Evolutionary conservation across 2,888 invertebrate genomes (phyloP), one percentile per base, ranked within the genome.

Genomic region (Apodemia zela): DNA sequence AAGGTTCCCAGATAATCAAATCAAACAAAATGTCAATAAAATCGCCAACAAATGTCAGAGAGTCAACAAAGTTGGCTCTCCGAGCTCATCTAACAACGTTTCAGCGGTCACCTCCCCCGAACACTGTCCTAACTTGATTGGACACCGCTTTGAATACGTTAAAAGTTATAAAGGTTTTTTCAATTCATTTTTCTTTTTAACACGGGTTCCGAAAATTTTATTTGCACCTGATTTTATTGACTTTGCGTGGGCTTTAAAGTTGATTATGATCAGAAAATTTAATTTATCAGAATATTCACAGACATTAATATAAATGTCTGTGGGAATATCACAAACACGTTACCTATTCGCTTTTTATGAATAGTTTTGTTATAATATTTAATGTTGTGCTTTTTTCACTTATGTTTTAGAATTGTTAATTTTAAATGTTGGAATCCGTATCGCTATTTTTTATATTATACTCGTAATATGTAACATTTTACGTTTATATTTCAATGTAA

Each of bases 81-180:
- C 15, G 42, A 15, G 15, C 42, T 42, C 42, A 42, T 42, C 42
- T 42, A 42, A 54, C 18, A 54, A 15, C 54, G 54, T 54, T 54
- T 13, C 25, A 18, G 54, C 13, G 54, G 54, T 54, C 54, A 54
- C 49, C 45, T 17, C 13, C 18, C 54, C 15, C 18, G 6, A 54
- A 54, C 54, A 54, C 25, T 54, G 54, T 25, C 25, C 54, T 54
- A 54, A 25, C 51, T 51, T 21, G 54, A 54, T 54, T 54, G 54
- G 54, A 54, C 54, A 42, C 6, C 54, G 15, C 54, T 21, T 25
- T 54, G 54, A 54, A 49, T 49, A 18, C 49, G 49, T 11, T 49
- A 49, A 17, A 54, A 54, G 54, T 54, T 54, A 6, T 10, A 54
- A 54, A 21, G 54, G 21, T 54, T 54, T 54, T 54, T 21, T 54